phyloP scores from a whole-genome alignment of 2,113 vertebrate genomes.

The Microtus pennsylvanicus region DNA sequence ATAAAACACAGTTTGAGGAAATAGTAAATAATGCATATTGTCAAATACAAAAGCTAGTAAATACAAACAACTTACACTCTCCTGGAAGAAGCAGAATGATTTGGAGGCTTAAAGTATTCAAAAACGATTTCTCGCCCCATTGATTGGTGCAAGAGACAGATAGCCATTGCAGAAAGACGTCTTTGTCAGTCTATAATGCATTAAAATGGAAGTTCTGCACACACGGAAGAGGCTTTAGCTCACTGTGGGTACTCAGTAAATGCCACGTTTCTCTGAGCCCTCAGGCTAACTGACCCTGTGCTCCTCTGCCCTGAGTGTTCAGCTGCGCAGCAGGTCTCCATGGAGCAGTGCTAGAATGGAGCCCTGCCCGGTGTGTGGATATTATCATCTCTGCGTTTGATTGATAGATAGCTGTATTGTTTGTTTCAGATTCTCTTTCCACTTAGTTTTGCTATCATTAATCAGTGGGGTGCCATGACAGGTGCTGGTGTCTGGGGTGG shows the following conservation, averaged over 20 bases:
- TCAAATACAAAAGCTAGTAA: slow-evolving; percentile 16
- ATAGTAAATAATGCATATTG: background rate
- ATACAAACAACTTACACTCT: background rate
- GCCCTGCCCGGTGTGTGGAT: background rate
- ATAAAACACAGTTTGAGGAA: background rate
- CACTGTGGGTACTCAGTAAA: background rate
- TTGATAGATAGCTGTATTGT: slow-evolving; percentile 32
- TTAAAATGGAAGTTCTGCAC: background rate
- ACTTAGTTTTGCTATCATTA: slow-evolving; percentile 31
- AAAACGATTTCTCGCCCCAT: background rate
- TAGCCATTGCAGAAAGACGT: background rate
- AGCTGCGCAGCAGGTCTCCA: too few relatives aligned
- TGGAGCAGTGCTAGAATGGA: slow-evolving; percentile 62
- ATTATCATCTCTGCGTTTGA: background rate
- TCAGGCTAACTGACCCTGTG: too few relatives aligned
- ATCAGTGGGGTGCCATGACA: slow-evolving; percentile 3
- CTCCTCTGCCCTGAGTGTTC: too few relatives aligned
- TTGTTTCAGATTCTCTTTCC: slow-evolving; percentile 49
- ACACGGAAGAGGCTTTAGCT: background rate
- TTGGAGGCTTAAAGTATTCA: background rate
- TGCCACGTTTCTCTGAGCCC: background rate
- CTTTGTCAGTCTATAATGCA: background rate
- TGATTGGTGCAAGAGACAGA: background rate
- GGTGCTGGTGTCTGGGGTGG: slow-evolving; percentile 4
- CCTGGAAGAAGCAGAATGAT: slow-evolving; percentile 2